phyloP scores from a whole-genome alignment of 2,797 vertebrate species.

The Anabas testudineus region DNA sequence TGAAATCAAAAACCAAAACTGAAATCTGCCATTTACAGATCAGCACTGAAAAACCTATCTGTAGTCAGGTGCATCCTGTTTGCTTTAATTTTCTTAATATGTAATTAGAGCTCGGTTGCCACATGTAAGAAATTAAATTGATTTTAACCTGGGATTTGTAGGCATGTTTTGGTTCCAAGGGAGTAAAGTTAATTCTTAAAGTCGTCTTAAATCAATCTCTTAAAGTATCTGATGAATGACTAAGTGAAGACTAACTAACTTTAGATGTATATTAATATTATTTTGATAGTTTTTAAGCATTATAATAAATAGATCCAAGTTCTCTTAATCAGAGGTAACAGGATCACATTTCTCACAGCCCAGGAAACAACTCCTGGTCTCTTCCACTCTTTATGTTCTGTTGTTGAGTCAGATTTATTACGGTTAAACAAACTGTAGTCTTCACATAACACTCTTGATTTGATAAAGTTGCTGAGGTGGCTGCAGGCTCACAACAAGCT shows the following conservation, averaged over 20 bases:
- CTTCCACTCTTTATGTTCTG: slow-evolving; percentile 19
- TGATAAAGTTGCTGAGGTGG: slow-evolving; percentile 47
- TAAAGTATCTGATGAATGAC: not conserved
- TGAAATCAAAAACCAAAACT: not conserved
- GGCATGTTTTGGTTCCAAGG: not conserved
- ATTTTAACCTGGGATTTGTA: not conserved
- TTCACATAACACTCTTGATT: slow-evolving; percentile 41
- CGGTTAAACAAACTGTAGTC: slow-evolving; percentile 23
- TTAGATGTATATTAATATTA: not conserved
- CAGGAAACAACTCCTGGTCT: not conserved
- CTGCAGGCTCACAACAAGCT: slow-evolving; percentile 49
- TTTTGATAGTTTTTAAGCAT: not conserved
- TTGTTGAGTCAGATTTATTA: slow-evolving; percentile 46
- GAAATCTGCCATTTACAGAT: not conserved
- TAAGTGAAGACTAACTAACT: no score
- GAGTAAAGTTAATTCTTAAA: not conserved
- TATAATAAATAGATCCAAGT: slow-evolving; percentile 10
- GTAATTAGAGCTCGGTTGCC: no score
- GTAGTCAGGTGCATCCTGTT: not conserved
- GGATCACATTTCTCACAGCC: slow-evolving; percentile 3
- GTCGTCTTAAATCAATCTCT: no score
- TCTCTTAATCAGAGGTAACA: slow-evolving; percentile 13
- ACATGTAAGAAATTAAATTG: no score
- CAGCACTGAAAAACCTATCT: no score
- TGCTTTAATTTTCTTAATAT: not conserved